These are phyloP conservation scores for Mus minutoides DNA, from an alignment of 2,797 vertebrate species.

Conservation along the genomic window DNA sequence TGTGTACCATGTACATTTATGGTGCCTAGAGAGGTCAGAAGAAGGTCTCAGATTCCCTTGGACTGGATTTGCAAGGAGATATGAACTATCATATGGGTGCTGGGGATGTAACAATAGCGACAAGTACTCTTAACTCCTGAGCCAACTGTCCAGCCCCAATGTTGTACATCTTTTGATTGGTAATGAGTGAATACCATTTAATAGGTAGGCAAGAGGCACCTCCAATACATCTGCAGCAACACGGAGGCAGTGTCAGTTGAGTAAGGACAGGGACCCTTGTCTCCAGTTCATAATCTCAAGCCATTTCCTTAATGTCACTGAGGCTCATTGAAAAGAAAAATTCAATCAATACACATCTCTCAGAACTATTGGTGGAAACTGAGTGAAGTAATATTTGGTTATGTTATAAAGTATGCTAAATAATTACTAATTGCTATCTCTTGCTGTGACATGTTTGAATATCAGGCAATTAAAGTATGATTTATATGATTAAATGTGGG, in stretches of 20 bases:
- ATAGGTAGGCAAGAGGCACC: not conserved
- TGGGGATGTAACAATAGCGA: not conserved
- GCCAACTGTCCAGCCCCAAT: not conserved
- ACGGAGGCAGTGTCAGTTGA: no score
- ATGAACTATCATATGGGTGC: no score
- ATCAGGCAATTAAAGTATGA: conserved; percentile 20
- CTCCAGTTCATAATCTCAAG: no score
- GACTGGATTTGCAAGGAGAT: no score
- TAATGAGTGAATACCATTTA: not conserved
- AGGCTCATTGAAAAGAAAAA: no score
- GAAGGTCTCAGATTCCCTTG: not conserved
- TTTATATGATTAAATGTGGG: conserved; percentile 48
- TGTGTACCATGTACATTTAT: no score
- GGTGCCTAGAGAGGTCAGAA: not conserved
- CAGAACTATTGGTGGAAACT: not conserved
- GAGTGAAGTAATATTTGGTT: not conserved
- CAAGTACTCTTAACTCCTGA: no score
- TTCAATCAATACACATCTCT: not conserved
- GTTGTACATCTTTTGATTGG: not conserved
- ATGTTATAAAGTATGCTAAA: conserved; percentile 42
- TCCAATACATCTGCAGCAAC: no score
- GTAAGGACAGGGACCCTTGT: no score
- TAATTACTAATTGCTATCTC: not conserved
- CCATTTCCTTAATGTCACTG: no score
- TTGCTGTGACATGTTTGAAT: conserved; percentile 2